Evolutionary conservation across 2,797 vertebrate genomes (phyloP), one percentile per base, ranked within the genome.

Genomic region (Agapornis canus): DNA sequence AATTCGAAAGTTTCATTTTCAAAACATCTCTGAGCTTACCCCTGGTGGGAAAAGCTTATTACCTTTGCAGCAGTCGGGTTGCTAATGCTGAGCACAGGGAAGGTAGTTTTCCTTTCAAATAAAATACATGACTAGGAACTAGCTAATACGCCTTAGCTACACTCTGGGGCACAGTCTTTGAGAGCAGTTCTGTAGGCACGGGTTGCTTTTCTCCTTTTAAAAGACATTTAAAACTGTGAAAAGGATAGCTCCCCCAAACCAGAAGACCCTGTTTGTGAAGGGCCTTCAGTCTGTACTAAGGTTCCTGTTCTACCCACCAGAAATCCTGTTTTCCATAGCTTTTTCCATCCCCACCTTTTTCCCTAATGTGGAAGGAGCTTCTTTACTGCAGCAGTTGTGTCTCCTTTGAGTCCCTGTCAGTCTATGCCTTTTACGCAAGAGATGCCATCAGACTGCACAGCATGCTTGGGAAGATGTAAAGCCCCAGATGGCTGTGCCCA

Each of bases 1-100:
- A 91, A 96, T 93, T 82, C 82, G 89, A 78, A 91, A 92, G 84
- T 66, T 60, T 60, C 17, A 8, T 96, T 97, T 97, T 94, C 64
- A 60, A 91, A 96, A 82, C 94, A 84, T 59, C 79, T 92, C 60
- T 1, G 7, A 94, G 90, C 54, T 96, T 95, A 79, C 21, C 72
- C 57, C 75, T 48, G 45, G 51, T 82, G 90, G 81, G 84, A 94
- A 66, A 80, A 92, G 66, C 57, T 71, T 83, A 32, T 29, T 86
- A 52, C 22, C 25, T 72, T 75, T 29, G 84, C 80, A 77, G 78
- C 31, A 13, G 45, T 82, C 3, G 54, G 90, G 71, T 83, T 86
- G 82, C 83, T 94, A 84, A 70, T 26, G 13, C 80, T 78, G 40
- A 92, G 92, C 31, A 17, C 57, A 93, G 68, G n/a, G 49, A 75